These are phyloP conservation scores for Halcyon smyrnensis DNA, from an alignment of 2,797 vertebrate genomes.

Conservation along the genomic window DNA sequence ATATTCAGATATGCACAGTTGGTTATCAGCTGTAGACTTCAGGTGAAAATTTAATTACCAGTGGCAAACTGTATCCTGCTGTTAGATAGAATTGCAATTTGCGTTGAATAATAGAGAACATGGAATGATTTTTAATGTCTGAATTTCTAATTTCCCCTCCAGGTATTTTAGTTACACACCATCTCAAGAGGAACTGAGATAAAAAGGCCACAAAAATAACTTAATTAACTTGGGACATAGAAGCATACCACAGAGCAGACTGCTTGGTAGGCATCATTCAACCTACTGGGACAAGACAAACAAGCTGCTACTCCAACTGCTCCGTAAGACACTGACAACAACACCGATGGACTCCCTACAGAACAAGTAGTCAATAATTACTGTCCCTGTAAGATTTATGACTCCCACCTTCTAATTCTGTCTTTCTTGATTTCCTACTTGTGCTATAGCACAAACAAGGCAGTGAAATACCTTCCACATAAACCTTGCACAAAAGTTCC, in stretches of 20 bases:
- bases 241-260: neutral
- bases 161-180: slow-evolving; percentile 25
- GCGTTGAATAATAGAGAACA: neutral
- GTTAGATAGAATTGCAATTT: slow-evolving; percentile 28
- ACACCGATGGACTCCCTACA: neutral
- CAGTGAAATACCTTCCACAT: neutral
- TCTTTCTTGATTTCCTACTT: neutral
- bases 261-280: neutral
- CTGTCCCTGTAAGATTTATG: neutral
- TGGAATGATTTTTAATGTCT: neutral
- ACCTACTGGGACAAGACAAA: neutral
- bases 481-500: neutral
- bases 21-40: neutral
- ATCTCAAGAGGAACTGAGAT: neutral
- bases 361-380: neutral
- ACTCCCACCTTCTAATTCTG: neutral
- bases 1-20: neutral
- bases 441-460: neutral
- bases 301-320: neutral
- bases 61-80: neutral
- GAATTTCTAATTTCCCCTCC: neutral
- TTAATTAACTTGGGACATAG: neutral
- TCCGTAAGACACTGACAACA: neutral
- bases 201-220: slow-evolving; percentile 12
- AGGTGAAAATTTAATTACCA: slow-evolving; percentile 27